Evolutionary conservation across 2,797 vertebrate species (phyloP), one percentile per base, ranked within the genome.

Genomic region (Echeneis naucrates): DNA sequence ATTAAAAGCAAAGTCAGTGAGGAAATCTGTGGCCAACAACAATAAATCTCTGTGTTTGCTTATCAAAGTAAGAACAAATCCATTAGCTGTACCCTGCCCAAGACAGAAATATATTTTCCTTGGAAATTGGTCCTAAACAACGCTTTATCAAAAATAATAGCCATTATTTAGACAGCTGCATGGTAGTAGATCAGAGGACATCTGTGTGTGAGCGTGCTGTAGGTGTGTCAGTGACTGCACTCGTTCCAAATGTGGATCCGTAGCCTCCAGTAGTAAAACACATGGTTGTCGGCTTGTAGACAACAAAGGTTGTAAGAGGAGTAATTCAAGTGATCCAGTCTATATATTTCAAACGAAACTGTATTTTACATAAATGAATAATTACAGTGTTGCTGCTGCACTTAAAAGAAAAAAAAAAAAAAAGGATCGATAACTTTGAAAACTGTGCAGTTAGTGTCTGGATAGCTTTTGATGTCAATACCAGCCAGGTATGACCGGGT

Each of bases 131-230:
- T 63, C 69, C 57, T 32, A 32, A 86, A 80, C 60, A 78, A 71
- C 66, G 30, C 86, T 81, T 81, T 58, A 58, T 69, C 48, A 60
- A 78, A 82, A 77, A 70, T 68, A 78, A 83, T 27, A 51, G 23
- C 50, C 19, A 38, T 64, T 78, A 57, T 83, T 88, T 88, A 9
- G 30, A 78, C 81, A 88, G 78, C 81, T 82, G 82, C 2, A 42
- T 57, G 50, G 72, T 55, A 40, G 78, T 44, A 78, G 42, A 72
- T 70, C 45, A 68, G 38, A 78, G 48, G 60, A 79, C 40, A 44
- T 79, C 57, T 74, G 52, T 67, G 56, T 52, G 56, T 60, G 54
- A 61, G 60, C 48, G 50, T 67, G 59, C 66, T 65, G 52, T 56
- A 33, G 55, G 66, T 75, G 62, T 72, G 76, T 78, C 55, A 35